phyloP scores from a whole-genome alignment of 2,888 invertebrate genomes.

The Sialis lutaria region DNA sequence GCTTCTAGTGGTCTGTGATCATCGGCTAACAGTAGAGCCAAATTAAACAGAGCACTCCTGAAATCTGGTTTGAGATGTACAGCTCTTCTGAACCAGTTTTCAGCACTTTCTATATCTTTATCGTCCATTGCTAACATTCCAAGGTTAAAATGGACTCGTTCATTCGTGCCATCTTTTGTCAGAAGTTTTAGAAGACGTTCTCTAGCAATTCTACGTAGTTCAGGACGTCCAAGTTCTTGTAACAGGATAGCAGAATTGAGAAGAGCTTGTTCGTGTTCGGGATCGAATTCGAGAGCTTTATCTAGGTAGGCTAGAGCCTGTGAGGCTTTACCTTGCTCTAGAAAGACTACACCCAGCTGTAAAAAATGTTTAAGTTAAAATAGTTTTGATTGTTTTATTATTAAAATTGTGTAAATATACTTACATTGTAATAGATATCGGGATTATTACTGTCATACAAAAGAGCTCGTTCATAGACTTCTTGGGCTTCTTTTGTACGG shows the following conservation, averaged over 20 bases:
- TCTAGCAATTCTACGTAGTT: slow-evolving; percentile 60
- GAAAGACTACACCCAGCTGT: slow-evolving; percentile 81
- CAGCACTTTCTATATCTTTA: slow-evolving; percentile 72
- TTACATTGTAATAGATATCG: slow-evolving; percentile 87
- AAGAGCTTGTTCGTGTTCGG: slow-evolving; percentile 87
- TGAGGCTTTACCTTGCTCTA: slow-evolving; percentile 82
- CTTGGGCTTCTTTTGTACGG: slow-evolving; percentile 84
- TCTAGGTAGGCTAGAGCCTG: slow-evolving; percentile 85
- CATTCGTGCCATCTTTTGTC: slow-evolving; percentile 61
- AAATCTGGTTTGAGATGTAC: slow-evolving; percentile 78
- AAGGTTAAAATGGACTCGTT: slow-evolving; percentile 84
- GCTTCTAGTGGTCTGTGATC: slow-evolving; percentile 78
- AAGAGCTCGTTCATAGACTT: slow-evolving; percentile 84
- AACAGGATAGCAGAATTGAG: slow-evolving; percentile 88
- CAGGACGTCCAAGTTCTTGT: slow-evolving; percentile 73
- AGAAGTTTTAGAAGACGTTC: slow-evolving; percentile 68
- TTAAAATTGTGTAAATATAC: slow-evolving; percentile 23
- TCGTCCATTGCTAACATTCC: slow-evolving; percentile 97
- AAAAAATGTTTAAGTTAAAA: slow-evolving; percentile 15
- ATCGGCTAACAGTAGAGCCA: slow-evolving; percentile 79
- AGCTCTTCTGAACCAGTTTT: slow-evolving; percentile 79
- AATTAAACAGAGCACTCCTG: slow-evolving; percentile 84
- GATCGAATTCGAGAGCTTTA: slow-evolving; percentile 81
- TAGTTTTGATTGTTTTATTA: background rate
- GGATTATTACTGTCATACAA: slow-evolving; percentile 87